Evolutionary conservation across 2,888 invertebrate species (phyloP).

Genomic region (Bedellia somnulentella): DNA sequence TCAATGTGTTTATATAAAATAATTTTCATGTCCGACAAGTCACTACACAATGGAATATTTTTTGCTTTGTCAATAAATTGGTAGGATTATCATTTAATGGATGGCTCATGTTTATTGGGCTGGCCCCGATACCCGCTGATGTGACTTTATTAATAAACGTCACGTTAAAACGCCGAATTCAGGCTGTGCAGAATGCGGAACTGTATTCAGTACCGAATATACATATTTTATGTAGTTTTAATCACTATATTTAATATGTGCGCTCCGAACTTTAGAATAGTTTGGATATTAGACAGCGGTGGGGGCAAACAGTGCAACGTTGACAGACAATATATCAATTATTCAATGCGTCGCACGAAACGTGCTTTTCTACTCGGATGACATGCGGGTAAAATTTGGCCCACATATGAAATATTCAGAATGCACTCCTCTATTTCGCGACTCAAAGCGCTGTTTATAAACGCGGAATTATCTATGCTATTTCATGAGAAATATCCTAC

Average conservation of each 20-base stretch:
- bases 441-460: constrained; percentile 1
- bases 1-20: constrained; percentile 61
- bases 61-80: constrained; percentile 56
- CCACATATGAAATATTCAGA: constrained; percentile 26
- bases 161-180: constrained; percentile 29
- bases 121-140: constrained; percentile 53
- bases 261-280: constrained; percentile 34
- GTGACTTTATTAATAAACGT: constrained; percentile 54
- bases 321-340: constrained; percentile 34
- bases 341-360: constrained; percentile 25
- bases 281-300: constrained; percentile 34
- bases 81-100: constrained; percentile 60
- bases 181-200: too few species aligned
- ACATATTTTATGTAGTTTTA: constrained; percentile 34
- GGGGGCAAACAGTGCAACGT: constrained; percentile 18
- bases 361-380: constrained; percentile 29
- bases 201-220: too few species aligned
- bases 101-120: constrained; percentile 56
- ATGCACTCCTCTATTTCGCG: constrained; percentile 20
- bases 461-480: constrained; percentile 9
- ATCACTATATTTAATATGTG: constrained; percentile 31
- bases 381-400: constrained; percentile 32
- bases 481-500: constrained; percentile 11
- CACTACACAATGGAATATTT: constrained; percentile 53
- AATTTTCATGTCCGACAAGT: constrained; percentile 60